Evolutionary conservation across 2,113 vertebrate species (phyloP), one percentile per base, ranked within the genome.

Genomic region (Phodopus roborovskii): DNA sequence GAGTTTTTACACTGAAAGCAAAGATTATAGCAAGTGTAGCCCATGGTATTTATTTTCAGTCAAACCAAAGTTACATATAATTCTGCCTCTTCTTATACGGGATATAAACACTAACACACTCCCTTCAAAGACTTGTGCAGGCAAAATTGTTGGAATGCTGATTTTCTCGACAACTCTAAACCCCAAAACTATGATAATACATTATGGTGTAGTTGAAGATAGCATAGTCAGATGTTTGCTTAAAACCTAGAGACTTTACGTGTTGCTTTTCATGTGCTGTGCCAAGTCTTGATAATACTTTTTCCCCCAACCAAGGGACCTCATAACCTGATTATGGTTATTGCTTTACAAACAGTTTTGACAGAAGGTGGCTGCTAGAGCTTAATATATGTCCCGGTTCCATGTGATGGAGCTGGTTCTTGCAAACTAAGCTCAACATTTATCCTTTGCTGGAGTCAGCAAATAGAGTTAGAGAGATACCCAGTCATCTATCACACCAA

Each of bases 31-130:
- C 99, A 99, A 99, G 99, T 99, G 98, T 99, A 98, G 99, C 99
- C 99, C 99, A 99, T 99, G 99, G 99, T 99, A 98, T 99, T 99
- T 99, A 99, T 99, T 99, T 99, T 99, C 99, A 99, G 99, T 99
- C 99, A 99, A 99, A 99, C 99, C 99, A 99, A 99, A 99, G 99
- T 99, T 99, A 99, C 99, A 99, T 99, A 99, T 99, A 99, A 99
- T 99, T 99, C 99, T 99, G 99, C 99, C 99, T 99, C 99, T 99
- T 99, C 99, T 99, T 99, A 99, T 99, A 99, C 98, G 99, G 99
- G 99, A 99, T 99, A 99, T 98, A 99, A 98, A 99, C 98, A 99
- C 98, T 99, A 99, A 99, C 98, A 99, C 98, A 99, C 99, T 99
- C 98, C 98, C 98, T 99, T 98, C 98, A 98, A 99, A 99, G 98